Evolutionary conservation across 92 coral and sea anemone species (phyloP).

Genomic region (Paramuricea clavata): DNA sequence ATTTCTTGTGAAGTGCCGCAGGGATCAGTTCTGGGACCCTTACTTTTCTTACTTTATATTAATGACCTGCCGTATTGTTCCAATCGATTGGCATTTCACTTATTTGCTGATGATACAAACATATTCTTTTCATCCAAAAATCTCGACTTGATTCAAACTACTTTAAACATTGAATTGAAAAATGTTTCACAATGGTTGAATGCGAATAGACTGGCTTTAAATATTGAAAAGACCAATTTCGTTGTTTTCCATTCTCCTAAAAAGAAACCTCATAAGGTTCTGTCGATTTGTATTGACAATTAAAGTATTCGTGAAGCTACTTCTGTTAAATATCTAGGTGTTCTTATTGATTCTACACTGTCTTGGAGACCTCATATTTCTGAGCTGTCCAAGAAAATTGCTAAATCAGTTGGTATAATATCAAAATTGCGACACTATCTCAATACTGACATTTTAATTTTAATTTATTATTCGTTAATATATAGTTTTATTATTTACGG

Average conservation of each 20-base stretch:
- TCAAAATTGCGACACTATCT: slow-evolving; percentile 35
- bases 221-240: too few species aligned
- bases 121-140: background rate
- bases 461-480: too few species aligned
- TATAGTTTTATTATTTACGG: background rate
- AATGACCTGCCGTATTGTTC: background rate
- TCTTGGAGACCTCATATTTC: slow-evolving; percentile 45
- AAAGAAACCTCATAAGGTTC: background rate
- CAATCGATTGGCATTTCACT: background rate
- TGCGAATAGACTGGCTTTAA: too few species aligned
- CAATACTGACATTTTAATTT: background rate
- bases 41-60: slow-evolving; percentile 8
- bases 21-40: slow-evolving; percentile 19
- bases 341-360: slow-evolving; percentile 25
- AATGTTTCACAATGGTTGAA: background rate
- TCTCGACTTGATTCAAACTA: background rate
- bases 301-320: background rate
- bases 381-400: slow-evolving; percentile 39
- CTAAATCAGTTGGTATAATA: slow-evolving; percentile 32
- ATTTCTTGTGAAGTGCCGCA: slow-evolving; percentile 17
- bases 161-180: background rate
- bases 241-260: too few species aligned
- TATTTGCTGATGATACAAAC: slow-evolving; percentile 12
- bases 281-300: background rate
- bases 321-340: slow-evolving; percentile 9